These are phyloP conservation scores for Sarcoramphus papa DNA, from an alignment of 2,797 vertebrate species.

Conservation along the genomic window DNA sequence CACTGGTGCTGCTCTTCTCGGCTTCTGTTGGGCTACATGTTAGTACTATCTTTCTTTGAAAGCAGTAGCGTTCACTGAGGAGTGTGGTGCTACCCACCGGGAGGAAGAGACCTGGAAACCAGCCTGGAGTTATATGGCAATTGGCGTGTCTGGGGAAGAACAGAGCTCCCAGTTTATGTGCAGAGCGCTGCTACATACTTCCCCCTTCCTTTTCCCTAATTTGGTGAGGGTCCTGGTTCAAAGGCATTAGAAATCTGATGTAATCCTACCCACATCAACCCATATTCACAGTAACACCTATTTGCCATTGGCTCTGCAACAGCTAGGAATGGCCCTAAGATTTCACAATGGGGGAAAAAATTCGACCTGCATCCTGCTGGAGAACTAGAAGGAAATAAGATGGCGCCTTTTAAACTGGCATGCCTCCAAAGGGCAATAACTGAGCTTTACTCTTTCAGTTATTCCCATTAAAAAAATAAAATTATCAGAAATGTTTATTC, in stretches of 20 bases:
- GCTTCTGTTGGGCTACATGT: not conserved
- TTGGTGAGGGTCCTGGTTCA: not conserved
- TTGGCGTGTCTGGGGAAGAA: not conserved
- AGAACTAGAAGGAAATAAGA: slow-evolving; percentile 1
- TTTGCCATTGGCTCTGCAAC: not conserved
- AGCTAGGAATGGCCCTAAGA: not conserved
- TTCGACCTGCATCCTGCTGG: not conserved
- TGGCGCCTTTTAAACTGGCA: not conserved
- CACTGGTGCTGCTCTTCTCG: not conserved
- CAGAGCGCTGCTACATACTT: not conserved
- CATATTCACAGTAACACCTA: not conserved
- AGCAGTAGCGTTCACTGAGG: not conserved
- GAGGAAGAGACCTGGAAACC: not conserved
- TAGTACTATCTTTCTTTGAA: not conserved
- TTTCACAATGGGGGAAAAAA: not conserved
- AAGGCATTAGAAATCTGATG: not conserved
- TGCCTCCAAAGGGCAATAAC: slow-evolving; percentile 33
- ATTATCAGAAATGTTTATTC: slow-evolving; percentile 75
- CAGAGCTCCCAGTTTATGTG: not conserved
- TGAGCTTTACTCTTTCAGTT: slow-evolving; percentile 38
- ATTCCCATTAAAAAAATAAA: slow-evolving; percentile 50
- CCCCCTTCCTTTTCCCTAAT: not conserved
- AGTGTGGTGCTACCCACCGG: not conserved
- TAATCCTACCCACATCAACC: not conserved
- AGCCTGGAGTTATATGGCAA: not conserved